These are phyloP conservation scores for Oxytorus armatus DNA, from an alignment of 2,888 invertebrate genomes.

Conservation along the genomic window DNA sequence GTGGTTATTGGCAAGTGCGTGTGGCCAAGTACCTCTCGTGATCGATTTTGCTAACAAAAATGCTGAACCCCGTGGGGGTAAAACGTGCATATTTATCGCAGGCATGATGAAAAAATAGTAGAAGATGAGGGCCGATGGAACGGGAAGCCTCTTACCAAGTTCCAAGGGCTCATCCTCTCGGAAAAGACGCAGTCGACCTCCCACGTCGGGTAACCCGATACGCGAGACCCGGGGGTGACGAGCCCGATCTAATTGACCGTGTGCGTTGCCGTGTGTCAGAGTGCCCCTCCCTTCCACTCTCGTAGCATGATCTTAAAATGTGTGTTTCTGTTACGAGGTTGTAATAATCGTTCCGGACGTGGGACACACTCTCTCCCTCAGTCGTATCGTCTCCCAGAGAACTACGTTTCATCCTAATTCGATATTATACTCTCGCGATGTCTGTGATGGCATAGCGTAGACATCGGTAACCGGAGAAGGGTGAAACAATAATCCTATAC, in stretches of 20 bases:
- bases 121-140: constrained; percentile 48
- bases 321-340: constrained; percentile 70
- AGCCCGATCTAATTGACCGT: constrained; percentile 84
- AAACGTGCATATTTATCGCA: constrained; percentile 32
- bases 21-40: constrained; percentile 17
- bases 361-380: constrained; percentile 70
- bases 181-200: constrained; percentile 83
- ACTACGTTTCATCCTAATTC: constrained; percentile 77
- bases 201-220: constrained; percentile 83
- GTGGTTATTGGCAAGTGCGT: constrained; percentile 26
- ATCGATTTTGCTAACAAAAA: constrained; percentile 26
- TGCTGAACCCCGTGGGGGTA: constrained; percentile 9
- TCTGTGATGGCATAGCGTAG: background rate
- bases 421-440: constrained; percentile 62
- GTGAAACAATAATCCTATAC: background rate
- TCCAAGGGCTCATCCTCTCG: constrained; percentile 82
- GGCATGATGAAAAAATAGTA: constrained; percentile 3
- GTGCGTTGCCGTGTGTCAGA: constrained; percentile 70
- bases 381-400: background rate
- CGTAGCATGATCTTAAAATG: constrained; percentile 79
- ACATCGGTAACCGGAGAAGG: background rate
- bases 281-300: constrained; percentile 5
- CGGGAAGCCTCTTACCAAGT: constrained; percentile 83
- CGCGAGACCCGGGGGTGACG: constrained; percentile 77
- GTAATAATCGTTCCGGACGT: constrained; percentile 79